Percentiles rank a stretch among this genome's conserved stretches.
phyloP scores from a whole-genome alignment of 2,113 vertebrate genomes.

The Theropithecus gelada region DNA sequence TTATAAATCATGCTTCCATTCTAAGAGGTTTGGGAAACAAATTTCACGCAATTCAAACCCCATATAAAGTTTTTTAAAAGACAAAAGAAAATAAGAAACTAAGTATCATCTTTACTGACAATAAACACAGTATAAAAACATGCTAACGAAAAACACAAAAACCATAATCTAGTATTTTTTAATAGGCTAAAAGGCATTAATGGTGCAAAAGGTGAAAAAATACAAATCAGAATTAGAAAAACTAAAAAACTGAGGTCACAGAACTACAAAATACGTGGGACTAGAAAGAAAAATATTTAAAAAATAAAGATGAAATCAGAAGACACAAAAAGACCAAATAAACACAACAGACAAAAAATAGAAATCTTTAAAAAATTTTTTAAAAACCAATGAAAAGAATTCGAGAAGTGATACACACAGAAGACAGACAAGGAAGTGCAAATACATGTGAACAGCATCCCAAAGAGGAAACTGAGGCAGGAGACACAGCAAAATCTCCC shows the following conservation, averaged over 20 bases:
- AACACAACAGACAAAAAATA: neutral
- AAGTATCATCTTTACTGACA: neutral
- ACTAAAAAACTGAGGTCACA: neutral
- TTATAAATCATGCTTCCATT: neutral
- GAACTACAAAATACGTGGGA: neutral
- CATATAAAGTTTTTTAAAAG: neutral
- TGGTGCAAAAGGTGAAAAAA: neutral
- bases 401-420: neutral
- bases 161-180: neutral
- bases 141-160: neutral
- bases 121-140: neutral
- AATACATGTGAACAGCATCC: no score
- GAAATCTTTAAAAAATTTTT: neutral
- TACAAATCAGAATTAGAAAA: conserved; percentile 31
- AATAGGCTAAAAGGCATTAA: neutral
- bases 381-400: neutral
- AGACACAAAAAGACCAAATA: neutral
- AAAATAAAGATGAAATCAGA: conserved; percentile 35
- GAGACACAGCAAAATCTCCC: neutral
- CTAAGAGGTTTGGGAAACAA: neutral
- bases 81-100: conserved; percentile 1
- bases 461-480: neutral
- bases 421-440: neutral
- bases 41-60: neutral
- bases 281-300: neutral